A percentile compares a stretch with the other conserved stretches of the same genome.
Evolutionary conservation across 2,797 vertebrate genomes (phyloP).

Genomic region (Onychomys torridus): DNA sequence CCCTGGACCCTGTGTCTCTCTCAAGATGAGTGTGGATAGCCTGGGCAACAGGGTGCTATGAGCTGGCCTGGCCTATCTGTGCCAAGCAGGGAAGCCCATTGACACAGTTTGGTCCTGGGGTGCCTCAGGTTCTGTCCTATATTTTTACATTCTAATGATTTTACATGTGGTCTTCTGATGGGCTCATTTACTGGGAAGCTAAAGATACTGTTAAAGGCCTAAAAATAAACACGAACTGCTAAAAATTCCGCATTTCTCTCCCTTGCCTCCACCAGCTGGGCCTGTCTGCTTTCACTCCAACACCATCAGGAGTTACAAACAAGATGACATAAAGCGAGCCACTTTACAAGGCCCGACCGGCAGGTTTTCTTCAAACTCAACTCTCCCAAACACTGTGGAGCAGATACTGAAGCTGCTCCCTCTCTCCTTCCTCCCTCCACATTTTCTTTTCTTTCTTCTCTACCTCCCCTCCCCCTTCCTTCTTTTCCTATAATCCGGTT

Average conservation of each 20-base stretch:
- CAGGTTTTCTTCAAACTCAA: constrained; percentile 69
- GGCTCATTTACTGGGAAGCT: constrained; percentile 84
- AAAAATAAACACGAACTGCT: constrained; percentile 88
- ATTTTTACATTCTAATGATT: constrained; percentile 73
- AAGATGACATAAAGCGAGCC: constrained; percentile 76
- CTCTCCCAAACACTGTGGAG: constrained; percentile 76
- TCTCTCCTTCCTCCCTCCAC: too few relatives aligned
- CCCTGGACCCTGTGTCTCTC: not conserved
- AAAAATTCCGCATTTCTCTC: constrained; percentile 87
- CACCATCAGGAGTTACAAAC: constrained; percentile 84
- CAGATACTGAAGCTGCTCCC: constrained; percentile 22
- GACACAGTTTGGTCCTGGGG: not conserved
- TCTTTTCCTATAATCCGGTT: not conserved
- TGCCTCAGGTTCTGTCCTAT: constrained; percentile 54
- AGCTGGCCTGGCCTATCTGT: not conserved
- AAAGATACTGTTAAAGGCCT: constrained; percentile 85
- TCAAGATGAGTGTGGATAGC: not conserved
- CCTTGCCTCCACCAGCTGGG: constrained; percentile 85
- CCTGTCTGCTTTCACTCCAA: constrained; percentile 85
- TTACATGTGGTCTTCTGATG: constrained; percentile 79
- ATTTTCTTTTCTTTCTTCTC: too few relatives aligned
- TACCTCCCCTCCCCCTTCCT: too few relatives aligned
- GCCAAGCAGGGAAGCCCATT: not conserved
- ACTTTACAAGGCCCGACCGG: constrained; percentile 79
- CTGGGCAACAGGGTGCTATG: accelerated